A percentile compares a stretch with the other conserved stretches of the same genome.
phyloP scores from a whole-genome alignment of 2,113 vertebrate species.

The Corythaeola cristata region DNA sequence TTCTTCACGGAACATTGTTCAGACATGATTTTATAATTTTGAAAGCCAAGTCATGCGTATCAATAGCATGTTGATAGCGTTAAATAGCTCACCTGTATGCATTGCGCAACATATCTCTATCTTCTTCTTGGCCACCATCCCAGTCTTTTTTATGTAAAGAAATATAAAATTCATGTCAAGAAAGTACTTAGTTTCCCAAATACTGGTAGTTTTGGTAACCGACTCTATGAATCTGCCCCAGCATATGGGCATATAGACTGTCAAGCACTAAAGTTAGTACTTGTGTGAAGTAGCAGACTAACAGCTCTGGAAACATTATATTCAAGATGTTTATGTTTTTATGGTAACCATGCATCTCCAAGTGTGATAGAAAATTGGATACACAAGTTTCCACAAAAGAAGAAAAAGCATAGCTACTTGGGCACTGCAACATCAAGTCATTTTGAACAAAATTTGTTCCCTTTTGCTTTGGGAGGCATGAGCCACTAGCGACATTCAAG shows the following conservation, averaged over 20 bases:
- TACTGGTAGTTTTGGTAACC: neutral
- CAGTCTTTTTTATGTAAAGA: neutral
- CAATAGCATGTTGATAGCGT: neutral
- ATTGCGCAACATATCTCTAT: neutral
- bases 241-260: neutral
- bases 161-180: neutral
- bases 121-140: neutral
- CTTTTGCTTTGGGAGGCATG: neutral
- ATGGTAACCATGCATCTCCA: neutral
- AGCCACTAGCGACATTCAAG: neutral
- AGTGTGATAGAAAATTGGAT: neutral
- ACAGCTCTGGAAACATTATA: neutral
- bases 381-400: neutral
- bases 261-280: neutral
- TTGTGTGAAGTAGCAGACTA: neutral
- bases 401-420: neutral
- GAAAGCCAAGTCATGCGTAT: neutral
- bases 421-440: neutral
- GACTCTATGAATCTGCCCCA: neutral
- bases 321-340: neutral
- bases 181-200: conserved; percentile 8
- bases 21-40: neutral
- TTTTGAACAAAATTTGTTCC: neutral
- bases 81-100: neutral
- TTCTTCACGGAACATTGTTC: neutral